Evolutionary conservation across 2,113 vertebrate species (phyloP).

Genomic region (Columba livia): DNA sequence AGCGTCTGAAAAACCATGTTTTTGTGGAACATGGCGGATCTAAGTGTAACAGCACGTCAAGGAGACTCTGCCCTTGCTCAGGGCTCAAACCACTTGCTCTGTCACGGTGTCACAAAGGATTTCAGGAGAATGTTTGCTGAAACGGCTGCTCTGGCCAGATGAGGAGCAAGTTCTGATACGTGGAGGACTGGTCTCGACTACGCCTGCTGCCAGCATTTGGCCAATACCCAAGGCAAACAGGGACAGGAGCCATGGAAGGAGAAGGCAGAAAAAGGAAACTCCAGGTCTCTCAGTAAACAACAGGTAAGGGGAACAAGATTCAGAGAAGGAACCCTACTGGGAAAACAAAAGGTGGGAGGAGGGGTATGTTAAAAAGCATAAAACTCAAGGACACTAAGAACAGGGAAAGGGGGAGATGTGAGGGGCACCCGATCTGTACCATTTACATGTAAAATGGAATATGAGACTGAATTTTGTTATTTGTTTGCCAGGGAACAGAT

Average conservation of each 20-base stretch:
- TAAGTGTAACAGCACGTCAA: constrained; percentile 38
- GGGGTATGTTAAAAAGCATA: background rate
- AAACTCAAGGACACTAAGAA: background rate
- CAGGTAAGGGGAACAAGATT: constrained; percentile 2
- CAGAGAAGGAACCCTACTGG: background rate
- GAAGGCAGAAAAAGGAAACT: background rate
- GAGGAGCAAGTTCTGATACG: background rate
- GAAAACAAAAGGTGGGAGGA: background rate
- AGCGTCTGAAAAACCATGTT: background rate
- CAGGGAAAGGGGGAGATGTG: background rate
- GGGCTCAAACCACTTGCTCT: background rate
- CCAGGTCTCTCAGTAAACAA: background rate
- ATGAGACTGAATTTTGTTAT: background rate
- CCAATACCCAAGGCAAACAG: background rate
- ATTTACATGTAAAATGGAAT: background rate
- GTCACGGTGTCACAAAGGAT: background rate
- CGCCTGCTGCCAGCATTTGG: background rate
- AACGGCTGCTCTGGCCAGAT: background rate
- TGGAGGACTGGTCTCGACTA: background rate
- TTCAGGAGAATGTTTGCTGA: background rate
- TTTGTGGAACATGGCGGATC: background rate
- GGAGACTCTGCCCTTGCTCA: constrained; percentile 19
- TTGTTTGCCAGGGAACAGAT: constrained; percentile 17
- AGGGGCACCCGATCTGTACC: background rate
- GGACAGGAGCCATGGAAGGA: background rate